Percentiles rank a stretch among this genome's conserved stretches.
phyloP scores from a whole-genome alignment of 2,888 invertebrate genomes.

The Lithophane leautieri region DNA sequence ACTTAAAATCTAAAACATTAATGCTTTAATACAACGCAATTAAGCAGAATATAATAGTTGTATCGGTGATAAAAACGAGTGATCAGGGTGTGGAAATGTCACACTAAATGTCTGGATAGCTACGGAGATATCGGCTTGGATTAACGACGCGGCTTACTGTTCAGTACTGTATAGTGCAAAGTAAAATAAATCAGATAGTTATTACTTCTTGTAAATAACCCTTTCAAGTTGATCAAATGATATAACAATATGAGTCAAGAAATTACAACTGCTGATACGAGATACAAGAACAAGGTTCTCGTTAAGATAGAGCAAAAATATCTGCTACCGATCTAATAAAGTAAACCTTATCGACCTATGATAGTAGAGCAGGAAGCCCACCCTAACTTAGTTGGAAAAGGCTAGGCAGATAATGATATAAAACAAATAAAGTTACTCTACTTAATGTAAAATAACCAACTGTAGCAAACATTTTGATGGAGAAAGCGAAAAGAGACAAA shows the following conservation, averaged over 20 bases:
- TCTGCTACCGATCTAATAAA: conserved; percentile 12
- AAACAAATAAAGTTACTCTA: background rate
- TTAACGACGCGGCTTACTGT: conserved; percentile 31
- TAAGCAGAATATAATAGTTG: conserved; percentile 36
- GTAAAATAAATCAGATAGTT: conserved; percentile 30
- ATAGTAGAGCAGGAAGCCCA: background rate
- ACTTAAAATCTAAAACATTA: conserved; percentile 47
- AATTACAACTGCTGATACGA: conserved; percentile 26
- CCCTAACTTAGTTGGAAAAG: background rate
- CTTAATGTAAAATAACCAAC: background rate
- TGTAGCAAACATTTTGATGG: background rate
- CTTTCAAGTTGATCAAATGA: conserved; percentile 1
- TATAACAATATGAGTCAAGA: conserved; percentile 9
- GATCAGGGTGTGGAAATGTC: conserved; percentile 45
- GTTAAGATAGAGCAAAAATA: conserved; percentile 30
- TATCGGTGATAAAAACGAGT: conserved; percentile 40
- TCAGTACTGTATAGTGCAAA: conserved; percentile 6
- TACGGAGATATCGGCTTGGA: conserved; percentile 24
- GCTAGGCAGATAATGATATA: conserved; percentile 1
- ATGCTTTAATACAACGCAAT: conserved; percentile 41
- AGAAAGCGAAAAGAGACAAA: background rate
- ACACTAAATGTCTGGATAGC: conserved; percentile 33
- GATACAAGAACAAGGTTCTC: conserved; percentile 15
- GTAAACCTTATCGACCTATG: conserved; percentile 13
- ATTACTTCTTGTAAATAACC: conserved; percentile 19